phyloP scores from a whole-genome alignment of 2,113 vertebrate genomes.

The Sapajus apella region DNA sequence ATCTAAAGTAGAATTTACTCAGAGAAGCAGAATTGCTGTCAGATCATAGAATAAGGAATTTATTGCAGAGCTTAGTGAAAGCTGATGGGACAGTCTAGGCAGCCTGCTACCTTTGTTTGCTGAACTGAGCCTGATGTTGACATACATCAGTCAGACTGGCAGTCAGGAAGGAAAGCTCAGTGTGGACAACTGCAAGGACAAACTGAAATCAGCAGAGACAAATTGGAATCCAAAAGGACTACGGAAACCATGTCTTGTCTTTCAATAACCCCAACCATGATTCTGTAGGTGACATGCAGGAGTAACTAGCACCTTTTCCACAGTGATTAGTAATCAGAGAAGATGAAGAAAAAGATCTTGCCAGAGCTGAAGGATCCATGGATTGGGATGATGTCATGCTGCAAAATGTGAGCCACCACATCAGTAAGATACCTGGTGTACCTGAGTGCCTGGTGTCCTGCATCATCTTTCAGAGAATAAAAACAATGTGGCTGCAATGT shows the following conservation, averaged over 20 bases:
- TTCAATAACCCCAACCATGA: too few relatives aligned
- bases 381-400: background rate
- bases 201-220: background rate
- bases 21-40: background rate
- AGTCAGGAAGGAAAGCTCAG: background rate
- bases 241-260: background rate
- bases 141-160: background rate
- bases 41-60: background rate
- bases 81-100: background rate
- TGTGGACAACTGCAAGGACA: background rate
- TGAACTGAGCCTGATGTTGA: background rate
- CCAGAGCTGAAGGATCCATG: background rate
- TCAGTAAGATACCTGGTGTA: background rate
- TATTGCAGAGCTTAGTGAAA: background rate
- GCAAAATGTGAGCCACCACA: background rate
- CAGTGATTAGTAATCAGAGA: background rate
- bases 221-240: background rate
- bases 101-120: background rate
- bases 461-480: background rate
- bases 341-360: background rate
- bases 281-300: background rate
- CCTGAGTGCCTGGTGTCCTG: background rate
- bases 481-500: background rate
- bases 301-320: background rate
- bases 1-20: background rate